These are phyloP conservation scores for Climacteris rufus DNA, from an alignment of 2,113 vertebrate genomes.

Conservation along the genomic window DNA sequence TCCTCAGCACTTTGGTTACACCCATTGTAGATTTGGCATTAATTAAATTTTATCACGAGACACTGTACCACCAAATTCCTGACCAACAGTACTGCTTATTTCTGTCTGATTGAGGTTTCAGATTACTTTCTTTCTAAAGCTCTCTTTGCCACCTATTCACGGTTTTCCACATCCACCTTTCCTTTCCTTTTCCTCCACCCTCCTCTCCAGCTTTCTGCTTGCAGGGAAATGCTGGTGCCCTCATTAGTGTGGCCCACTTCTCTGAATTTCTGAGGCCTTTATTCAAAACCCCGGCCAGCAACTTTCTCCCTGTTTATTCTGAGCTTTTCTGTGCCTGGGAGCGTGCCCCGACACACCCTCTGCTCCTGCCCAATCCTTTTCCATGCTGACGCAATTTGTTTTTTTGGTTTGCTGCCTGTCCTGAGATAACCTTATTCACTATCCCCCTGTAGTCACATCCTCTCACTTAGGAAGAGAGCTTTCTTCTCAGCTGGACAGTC, in stretches of 20 bases:
- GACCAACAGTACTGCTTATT: background rate
- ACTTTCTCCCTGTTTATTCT: slow-evolving; percentile 22
- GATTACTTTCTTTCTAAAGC: background rate
- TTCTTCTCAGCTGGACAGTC: background rate
- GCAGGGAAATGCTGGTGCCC: background rate
- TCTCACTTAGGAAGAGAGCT: background rate
- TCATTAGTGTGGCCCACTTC: background rate
- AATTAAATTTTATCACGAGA: background rate
- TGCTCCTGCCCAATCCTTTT: slow-evolving; percentile 13
- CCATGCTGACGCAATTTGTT: slow-evolving; percentile 31
- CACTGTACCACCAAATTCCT: background rate
- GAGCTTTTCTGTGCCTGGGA: slow-evolving; percentile 34
- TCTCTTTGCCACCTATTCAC: background rate
- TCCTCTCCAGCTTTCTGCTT: background rate
- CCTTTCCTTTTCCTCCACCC: background rate
- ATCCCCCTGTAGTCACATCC: background rate
- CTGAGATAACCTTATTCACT: background rate
- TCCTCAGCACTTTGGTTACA: background rate
- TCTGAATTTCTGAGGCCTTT: background rate
- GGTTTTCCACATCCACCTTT: background rate
- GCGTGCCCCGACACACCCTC: slow-evolving; percentile 6
- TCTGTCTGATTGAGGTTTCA: background rate
- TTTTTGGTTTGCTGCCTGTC: slow-evolving; percentile 44
- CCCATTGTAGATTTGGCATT: background rate
- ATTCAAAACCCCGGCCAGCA: background rate